Evolutionary conservation across 2,113 vertebrate species (phyloP).

Genomic region (Eurypyga helias): DNA sequence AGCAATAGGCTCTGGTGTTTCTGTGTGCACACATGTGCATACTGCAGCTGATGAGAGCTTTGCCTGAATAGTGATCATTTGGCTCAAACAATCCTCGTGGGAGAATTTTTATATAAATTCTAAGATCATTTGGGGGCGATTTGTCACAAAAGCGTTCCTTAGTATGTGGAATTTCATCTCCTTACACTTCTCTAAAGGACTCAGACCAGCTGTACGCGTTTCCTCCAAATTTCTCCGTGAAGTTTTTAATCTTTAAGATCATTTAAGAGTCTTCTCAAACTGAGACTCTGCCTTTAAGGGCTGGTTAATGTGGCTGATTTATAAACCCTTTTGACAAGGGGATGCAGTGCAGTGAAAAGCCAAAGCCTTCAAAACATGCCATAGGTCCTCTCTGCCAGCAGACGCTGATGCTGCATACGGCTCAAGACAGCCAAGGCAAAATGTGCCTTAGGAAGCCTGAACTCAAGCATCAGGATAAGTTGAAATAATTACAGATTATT

Average conservation of each 20-base stretch:
- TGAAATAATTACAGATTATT: background rate
- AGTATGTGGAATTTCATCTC: constrained; percentile 5
- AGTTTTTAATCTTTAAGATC: background rate
- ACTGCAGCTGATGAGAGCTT: background rate
- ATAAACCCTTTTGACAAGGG: constrained; percentile 14
- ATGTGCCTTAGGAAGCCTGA: constrained; percentile 16
- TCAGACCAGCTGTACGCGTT: background rate
- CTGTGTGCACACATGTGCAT: background rate
- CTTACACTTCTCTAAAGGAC: background rate
- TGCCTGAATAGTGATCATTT: constrained; percentile 19
- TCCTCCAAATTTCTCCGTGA: background rate
- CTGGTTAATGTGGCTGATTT: background rate
- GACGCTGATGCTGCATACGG: background rate
- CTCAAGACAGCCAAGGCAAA: constrained; percentile 9
- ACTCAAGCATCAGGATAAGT: background rate
- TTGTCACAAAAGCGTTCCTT: background rate
- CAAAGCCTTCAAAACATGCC: background rate
- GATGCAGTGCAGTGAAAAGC: background rate
- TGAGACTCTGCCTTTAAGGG: background rate
- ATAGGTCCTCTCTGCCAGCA: background rate
- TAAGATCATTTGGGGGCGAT: constrained; percentile 1
- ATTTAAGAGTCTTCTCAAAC: background rate
- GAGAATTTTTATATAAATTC: constrained; percentile 2
- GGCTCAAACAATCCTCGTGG: background rate
- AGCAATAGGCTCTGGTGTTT: background rate